Percentiles rank a stretch among this genome's conserved stretches.
These are phyloP conservation scores for Cerastis leucographa DNA, from an alignment of 2,888 invertebrate genomes.

Conservation along the genomic window DNA sequence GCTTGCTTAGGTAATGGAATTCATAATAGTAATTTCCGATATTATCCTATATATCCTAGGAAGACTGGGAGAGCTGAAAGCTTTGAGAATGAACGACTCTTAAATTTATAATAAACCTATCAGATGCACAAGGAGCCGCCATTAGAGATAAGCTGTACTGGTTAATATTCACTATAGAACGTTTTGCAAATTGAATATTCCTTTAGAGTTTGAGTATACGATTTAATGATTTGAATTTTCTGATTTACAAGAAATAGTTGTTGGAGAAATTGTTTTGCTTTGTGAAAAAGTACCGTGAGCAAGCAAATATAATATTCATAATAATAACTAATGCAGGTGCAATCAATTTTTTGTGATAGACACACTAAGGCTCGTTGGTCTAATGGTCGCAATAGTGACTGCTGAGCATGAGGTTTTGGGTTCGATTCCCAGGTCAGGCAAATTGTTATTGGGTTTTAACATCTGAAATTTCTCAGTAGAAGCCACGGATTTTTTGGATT, in stretches of 20 bases:
- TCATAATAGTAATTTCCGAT: slow-evolving; percentile 19
- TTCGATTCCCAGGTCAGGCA: background rate
- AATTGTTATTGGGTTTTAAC: background rate
- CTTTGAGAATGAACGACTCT: slow-evolving; percentile 38
- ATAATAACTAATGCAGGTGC: background rate
- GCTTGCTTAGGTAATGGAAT: slow-evolving; percentile 4
- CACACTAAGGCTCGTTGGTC: background rate
- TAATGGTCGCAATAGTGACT: background rate
- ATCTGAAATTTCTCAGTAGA: background rate
- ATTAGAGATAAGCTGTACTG: slow-evolving; percentile 40
- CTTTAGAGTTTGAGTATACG: background rate
- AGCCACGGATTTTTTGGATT: background rate
- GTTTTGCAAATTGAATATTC: slow-evolving; percentile 45
- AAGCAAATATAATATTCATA: background rate
- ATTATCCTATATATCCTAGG: slow-evolving; percentile 7
- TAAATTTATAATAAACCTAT: slow-evolving; percentile 60
- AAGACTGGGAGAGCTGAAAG: slow-evolving; percentile 42
- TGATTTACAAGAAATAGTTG: background rate
- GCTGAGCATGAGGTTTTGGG: background rate
- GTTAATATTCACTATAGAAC: slow-evolving; percentile 37
- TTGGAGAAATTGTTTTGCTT: background rate
- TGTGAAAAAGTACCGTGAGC: background rate
- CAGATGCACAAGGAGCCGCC: slow-evolving; percentile 52
- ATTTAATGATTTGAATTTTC: slow-evolving; percentile 9
- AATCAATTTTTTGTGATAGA: background rate